Conservation (phyloP, 1,140 invertebrate genomes). For the Drosophila quadrilineata region DNA sequence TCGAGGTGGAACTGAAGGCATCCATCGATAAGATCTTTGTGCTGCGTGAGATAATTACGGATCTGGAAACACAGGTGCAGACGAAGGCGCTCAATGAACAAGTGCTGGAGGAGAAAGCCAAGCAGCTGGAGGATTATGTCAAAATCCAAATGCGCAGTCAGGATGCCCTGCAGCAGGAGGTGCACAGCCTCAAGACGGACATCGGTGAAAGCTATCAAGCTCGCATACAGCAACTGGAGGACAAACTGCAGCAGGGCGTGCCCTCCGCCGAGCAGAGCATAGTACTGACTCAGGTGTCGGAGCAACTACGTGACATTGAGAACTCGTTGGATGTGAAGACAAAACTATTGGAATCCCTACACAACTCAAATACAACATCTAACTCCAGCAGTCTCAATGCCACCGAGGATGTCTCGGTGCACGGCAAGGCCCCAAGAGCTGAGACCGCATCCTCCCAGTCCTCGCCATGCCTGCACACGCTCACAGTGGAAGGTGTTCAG, state of each 20-base stretch:
- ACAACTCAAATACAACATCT: slow-evolving; percentile 83
- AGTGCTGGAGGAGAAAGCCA: slow-evolving; percentile 68
- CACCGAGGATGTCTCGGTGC: slow-evolving; percentile 89
- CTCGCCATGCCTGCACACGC: slow-evolving; percentile 48
- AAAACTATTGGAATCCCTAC: slow-evolving; percentile 86
- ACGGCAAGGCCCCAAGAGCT: slow-evolving; percentile 61
- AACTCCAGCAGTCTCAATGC: slow-evolving; percentile 85
- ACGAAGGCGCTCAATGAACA: slow-evolving; percentile 82
- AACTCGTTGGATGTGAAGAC: slow-evolving; percentile 85
- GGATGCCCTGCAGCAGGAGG: slow-evolving; percentile 83
- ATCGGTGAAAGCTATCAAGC: slow-evolving; percentile 82
- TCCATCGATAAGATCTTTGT: slow-evolving; percentile 87
- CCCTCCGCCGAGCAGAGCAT: slow-evolving; percentile 82
- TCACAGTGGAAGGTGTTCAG: slow-evolving; percentile 83
- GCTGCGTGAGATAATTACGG: slow-evolving; percentile 88
- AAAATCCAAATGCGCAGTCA: slow-evolving; percentile 83
- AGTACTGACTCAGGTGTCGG: slow-evolving; percentile 62
- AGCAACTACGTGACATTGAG: slow-evolving; percentile 84
- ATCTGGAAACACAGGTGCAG: slow-evolving; percentile 88
- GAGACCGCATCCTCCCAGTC: slow-evolving; percentile 52
- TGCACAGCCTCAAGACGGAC: slow-evolving; percentile 82
- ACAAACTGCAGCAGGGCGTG: slow-evolving; percentile 84
- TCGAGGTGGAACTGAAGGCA: slow-evolving; percentile 86
- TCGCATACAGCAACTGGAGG: slow-evolving; percentile 83
- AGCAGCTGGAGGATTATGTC: slow-evolving; percentile 82